Conservation (phyloP, 2,888 invertebrate species). For the Anodontia alba region DNA sequence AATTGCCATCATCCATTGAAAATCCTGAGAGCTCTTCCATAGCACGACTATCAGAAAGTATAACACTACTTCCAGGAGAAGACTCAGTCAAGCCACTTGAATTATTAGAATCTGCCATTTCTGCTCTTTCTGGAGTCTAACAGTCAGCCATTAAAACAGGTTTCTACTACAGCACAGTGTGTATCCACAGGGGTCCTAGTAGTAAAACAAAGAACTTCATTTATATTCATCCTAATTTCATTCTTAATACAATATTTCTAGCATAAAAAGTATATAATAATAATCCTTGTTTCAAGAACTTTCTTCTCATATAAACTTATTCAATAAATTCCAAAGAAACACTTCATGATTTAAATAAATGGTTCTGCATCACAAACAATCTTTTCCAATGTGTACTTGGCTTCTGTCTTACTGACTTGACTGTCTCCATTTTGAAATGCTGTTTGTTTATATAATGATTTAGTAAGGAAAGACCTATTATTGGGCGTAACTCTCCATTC, state of each 20-base stretch:
- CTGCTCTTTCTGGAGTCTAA: not conserved
- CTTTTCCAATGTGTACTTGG: too few species aligned
- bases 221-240: not conserved
- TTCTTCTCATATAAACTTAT: conserved; percentile 6
- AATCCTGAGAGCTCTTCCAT: not conserved
- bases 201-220: not conserved
- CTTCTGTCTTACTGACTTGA: too few species aligned
- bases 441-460: too few species aligned
- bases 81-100: not conserved
- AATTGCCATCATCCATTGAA: not conserved
- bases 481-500: too few species aligned
- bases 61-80: not conserved
- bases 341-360: too few species aligned
- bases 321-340: not conserved
- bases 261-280: not conserved
- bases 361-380: too few species aligned
- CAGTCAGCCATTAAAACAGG: not conserved
- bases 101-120: not conserved
- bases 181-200: not conserved
- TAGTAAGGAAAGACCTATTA: too few species aligned
- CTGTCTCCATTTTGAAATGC: too few species aligned
- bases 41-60: not conserved
- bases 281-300: not conserved
- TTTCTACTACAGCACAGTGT: not conserved
- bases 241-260: not conserved